phyloP scores from a whole-genome alignment of 2,113 vertebrate genomes.

The Rhinopomastus cyanomelas region DNA sequence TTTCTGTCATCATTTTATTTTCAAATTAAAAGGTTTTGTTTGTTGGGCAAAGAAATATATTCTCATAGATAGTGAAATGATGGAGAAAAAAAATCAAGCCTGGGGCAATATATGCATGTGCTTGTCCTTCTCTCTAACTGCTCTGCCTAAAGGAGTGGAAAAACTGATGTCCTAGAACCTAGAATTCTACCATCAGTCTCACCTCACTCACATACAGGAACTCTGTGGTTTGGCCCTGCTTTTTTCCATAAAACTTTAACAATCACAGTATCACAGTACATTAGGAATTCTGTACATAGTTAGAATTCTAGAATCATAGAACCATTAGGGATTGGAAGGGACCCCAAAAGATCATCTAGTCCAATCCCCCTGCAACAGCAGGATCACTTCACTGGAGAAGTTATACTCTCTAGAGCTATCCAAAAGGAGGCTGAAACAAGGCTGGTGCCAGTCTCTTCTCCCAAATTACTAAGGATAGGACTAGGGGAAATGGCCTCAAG shows the following conservation, averaged over 20 bases:
- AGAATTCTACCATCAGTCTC: neutral
- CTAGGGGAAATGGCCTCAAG: too few species aligned
- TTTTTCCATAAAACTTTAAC: neutral
- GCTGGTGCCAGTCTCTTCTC: too few species aligned
- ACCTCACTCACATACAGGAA: neutral
- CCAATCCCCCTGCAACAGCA: too few species aligned
- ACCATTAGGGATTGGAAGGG: too few species aligned
- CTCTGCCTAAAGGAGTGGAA: neutral
- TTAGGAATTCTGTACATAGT: too few species aligned
- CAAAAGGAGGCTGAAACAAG: too few species aligned
- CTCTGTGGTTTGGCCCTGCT: neutral
- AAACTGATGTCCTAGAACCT: neutral
- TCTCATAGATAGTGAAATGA: neutral
- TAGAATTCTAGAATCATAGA: too few species aligned
- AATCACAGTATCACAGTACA: too few species aligned
- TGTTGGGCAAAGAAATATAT: neutral
- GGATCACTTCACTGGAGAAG: too few species aligned
- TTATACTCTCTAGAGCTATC: too few species aligned
- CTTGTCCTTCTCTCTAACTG: neutral
- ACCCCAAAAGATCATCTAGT: too few species aligned
- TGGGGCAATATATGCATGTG: neutral
- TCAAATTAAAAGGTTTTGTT: neutral
- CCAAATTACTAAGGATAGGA: too few species aligned
- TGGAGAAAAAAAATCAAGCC: neutral
- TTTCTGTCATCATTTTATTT: neutral